A percentile compares a stretch with the other conserved stretches of the same genome.
phyloP scores from a whole-genome alignment of 2,113 vertebrate species.

The Oreochromis aureus region DNA sequence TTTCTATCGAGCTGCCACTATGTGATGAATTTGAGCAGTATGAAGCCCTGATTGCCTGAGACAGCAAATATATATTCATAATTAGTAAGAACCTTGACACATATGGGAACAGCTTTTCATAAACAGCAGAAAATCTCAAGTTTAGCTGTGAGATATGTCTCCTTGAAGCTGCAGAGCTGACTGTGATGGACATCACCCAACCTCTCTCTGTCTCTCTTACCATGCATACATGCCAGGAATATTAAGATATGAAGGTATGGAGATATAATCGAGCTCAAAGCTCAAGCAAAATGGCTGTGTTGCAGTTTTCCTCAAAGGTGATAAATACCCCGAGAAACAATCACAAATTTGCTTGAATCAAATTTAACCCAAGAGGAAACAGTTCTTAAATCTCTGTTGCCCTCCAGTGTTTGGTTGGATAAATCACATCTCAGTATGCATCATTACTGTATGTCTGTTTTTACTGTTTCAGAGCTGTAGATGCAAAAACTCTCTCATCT shows the following conservation, averaged over 20 bases:
- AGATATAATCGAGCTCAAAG: neutral
- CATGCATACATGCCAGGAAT: neutral
- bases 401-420: conserved; percentile 42
- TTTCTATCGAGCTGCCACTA: neutral
- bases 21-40: conserved; percentile 10
- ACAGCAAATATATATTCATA: neutral
- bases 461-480: neutral
- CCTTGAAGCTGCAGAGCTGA: neutral
- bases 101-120: neutral
- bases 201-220: neutral
- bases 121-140: neutral
- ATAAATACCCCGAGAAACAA: neutral
- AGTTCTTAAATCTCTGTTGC: conserved; percentile 41
- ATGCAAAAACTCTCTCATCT: neutral
- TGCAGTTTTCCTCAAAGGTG: neutral
- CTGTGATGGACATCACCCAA: neutral
- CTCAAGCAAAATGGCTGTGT: neutral
- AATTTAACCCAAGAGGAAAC: neutral
- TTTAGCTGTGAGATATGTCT: neutral
- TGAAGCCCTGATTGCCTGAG: neutral
- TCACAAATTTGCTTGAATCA: neutral
- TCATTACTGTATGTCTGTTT: neutral
- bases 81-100: neutral
- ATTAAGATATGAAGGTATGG: neutral
- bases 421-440: conserved; percentile 5